Conservation (phyloP, 2,888 invertebrate species). For the Raillietiella orientalis region DNA sequence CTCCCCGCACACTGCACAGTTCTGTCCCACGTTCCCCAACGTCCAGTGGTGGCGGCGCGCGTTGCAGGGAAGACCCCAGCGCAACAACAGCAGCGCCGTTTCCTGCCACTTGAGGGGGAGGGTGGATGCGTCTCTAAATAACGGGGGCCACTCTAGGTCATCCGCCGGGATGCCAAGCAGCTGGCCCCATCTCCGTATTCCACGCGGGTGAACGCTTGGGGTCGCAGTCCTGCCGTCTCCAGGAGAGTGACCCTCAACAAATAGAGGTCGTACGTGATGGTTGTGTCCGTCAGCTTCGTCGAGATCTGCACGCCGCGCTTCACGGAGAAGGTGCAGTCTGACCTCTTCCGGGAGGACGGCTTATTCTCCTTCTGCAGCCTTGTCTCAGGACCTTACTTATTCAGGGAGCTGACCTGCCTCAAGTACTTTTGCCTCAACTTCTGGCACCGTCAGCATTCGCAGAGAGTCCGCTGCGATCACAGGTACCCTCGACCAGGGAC, state of each 20-base stretch:
- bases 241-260: slow-evolving; percentile 81
- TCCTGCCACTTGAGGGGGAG: no score
- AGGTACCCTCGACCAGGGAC: slow-evolving; percentile 31
- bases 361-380: slow-evolving; percentile 62
- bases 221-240: no score
- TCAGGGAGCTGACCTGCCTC: slow-evolving; percentile 61
- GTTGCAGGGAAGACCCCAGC: no score
- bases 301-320: slow-evolving; percentile 78
- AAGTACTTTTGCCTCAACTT: slow-evolving; percentile 80
- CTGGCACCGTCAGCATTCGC: slow-evolving; percentile 59
- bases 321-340: slow-evolving; percentile 78
- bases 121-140: no score
- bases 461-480: slow-evolving; percentile 30
- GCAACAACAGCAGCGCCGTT: no score
- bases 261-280: slow-evolving; percentile 67
- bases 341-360: slow-evolving; percentile 88
- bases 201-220: no score
- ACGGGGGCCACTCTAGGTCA: no score
- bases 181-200: no score
- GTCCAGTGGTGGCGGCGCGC: no score
- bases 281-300: slow-evolving; percentile 71
- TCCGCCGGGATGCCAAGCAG: no score
- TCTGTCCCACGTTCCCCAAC: no score
- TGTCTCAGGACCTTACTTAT: slow-evolving; percentile 88
- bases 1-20: no score